These are phyloP conservation scores for Casuarius casuarius DNA, from an alignment of 2,113 vertebrate species.

Conservation along the genomic window DNA sequence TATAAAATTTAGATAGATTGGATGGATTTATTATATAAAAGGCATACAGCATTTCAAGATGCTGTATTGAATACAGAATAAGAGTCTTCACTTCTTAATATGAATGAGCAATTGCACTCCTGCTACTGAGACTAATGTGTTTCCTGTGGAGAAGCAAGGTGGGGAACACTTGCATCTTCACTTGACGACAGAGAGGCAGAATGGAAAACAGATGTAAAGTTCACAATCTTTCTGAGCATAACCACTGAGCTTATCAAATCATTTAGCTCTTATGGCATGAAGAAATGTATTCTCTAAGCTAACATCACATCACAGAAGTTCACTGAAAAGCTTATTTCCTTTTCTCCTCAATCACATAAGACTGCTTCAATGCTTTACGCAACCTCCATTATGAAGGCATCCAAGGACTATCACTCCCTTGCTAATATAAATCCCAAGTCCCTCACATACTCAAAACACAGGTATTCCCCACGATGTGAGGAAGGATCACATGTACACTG, in stretches of 20 bases:
- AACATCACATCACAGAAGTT: neutral
- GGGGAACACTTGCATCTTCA: neutral
- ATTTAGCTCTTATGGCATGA: neutral
- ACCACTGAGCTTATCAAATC: neutral
- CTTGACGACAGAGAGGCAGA: neutral
- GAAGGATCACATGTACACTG: neutral
- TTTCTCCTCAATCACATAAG: neutral
- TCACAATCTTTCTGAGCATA: neutral
- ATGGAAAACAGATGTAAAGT: neutral
- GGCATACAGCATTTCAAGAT: neutral
- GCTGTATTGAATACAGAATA: neutral
- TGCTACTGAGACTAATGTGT: neutral
- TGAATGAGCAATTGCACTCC: neutral
- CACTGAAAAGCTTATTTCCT: neutral
- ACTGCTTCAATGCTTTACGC: neutral
- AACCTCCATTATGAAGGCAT: neutral
- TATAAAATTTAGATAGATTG: no score
- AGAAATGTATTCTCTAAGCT: neutral
- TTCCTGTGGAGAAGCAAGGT: neutral
- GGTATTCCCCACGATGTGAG: fast-evolving
- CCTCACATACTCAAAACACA: neutral
- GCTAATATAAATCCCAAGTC: neutral
- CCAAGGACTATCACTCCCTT: neutral
- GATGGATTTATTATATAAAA: neutral
- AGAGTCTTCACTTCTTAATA: neutral